Conservation (phyloP, 2,113 vertebrate species). For the Catharus bicknelli region DNA sequence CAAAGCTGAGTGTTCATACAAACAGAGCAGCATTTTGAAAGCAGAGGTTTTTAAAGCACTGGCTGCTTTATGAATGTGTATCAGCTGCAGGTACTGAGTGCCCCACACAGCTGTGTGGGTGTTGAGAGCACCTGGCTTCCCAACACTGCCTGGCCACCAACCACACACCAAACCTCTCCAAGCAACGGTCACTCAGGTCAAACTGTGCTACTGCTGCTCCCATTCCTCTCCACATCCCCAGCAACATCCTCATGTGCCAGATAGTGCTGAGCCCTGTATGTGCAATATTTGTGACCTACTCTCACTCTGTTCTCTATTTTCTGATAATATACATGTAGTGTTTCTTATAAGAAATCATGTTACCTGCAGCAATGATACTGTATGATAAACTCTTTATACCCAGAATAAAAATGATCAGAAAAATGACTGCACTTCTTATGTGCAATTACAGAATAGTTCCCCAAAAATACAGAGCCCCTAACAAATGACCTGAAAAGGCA, state of each 20-base stretch:
- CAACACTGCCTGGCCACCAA: neutral
- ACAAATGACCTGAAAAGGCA: neutral
- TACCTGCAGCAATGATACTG: neutral
- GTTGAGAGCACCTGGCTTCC: neutral
- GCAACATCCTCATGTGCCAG: neutral
- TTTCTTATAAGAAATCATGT: neutral
- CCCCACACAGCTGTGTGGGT: neutral
- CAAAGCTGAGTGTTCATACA: neutral
- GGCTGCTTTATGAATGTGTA: neutral
- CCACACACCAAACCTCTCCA: neutral
- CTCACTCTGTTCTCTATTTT: fast-evolving
- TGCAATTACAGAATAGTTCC: neutral
- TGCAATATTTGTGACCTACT: neutral
- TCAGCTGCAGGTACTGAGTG: neutral
- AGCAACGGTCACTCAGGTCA: neutral
- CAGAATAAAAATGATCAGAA: neutral
- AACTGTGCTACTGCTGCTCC: neutral
- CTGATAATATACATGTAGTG: neutral
- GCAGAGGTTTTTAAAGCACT: neutral
- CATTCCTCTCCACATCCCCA: neutral
- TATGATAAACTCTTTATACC: neutral
- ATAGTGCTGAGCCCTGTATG: fast-evolving
- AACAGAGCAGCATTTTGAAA: neutral
- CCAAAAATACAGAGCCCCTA: neutral
- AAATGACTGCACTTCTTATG: neutral